Evolutionary conservation across 1,140 invertebrate genomes (phyloP), one percentile per base, ranked within the genome.

Genomic region (Trachymyrmex cornetzi): DNA sequence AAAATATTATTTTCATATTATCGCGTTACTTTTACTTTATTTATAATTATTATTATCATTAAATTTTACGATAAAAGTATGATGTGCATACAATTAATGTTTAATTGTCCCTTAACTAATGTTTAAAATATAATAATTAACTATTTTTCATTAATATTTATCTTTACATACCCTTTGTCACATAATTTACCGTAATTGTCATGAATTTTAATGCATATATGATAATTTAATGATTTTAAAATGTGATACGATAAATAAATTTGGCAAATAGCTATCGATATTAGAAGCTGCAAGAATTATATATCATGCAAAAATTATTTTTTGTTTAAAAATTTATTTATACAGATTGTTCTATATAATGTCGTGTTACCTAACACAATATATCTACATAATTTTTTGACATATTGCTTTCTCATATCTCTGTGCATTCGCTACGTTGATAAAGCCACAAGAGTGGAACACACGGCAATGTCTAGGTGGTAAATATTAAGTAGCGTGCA

Each of bases 401-500:
- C 55, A 61, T 61, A 57, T 72, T 24, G 16, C 22, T 84, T 61
- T 2, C 3, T 72, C 66, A 38, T 48, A 69, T 48, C 14, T 44
- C 66, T 69, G 7, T 27, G 16, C 22, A 30, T 22, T 27, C 53
- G 14, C 19, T 38, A 22, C 34, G 14, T 57, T 38, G 66, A 34
- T 27, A 0, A 53, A 2, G 12, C 9, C 27, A n/a, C 19, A 63
- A 27, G 88, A 86, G 34, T 74, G 77, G 74, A 44, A 44, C 34
- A 55, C 53, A 53, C 66, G 57, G 86, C 69, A 90, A 90, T 89
- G 77, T 75, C 88, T 90, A 90, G 75, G 91, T 89, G 86, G 90
- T 93, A 93, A 93, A 94, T 94, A 93, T 94, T 88, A 91, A 84
- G 85, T 84, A 59, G 87, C 75, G 74, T 50, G 85, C 87, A 59